Percentiles rank a stretch among this genome's conserved stretches.
These are phyloP conservation scores for Leucopsar rothschildi DNA, from an alignment of 2,113 vertebrate genomes.

Conservation along the genomic window DNA sequence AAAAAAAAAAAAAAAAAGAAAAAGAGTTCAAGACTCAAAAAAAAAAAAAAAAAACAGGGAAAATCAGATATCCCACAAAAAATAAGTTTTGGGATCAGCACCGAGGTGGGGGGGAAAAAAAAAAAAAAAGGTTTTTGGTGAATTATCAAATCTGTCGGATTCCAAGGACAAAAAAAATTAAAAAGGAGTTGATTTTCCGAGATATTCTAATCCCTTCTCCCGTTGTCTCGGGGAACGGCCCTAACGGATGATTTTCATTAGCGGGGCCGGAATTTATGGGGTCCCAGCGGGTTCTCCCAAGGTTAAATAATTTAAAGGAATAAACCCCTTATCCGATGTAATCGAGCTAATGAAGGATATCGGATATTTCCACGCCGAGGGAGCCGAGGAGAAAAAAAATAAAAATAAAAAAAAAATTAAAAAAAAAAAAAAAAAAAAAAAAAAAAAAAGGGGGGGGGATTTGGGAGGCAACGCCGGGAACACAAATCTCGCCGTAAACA, in stretches of 20 bases:
- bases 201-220: constrained; percentile 48
- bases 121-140: neutral
- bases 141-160: neutral
- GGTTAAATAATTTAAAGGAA: constrained; percentile 82
- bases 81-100: neutral
- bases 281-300: constrained; percentile 69
- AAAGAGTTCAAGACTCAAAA: neutral
- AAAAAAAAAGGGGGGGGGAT: neutral
- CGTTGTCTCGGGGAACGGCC: constrained; percentile 56
- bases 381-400: neutral
- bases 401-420: neutral
- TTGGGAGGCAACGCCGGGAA: neutral
- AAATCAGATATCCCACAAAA: neutral
- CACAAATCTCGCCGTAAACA: constrained; percentile 74
- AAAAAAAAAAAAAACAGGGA: neutral
- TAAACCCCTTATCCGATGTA: constrained; percentile 67
- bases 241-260: constrained; percentile 81
- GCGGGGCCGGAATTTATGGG: constrained; percentile 70
- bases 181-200: constrained; percentile 7
- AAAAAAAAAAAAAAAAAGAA: neutral
- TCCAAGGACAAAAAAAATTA: neutral
- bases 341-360: constrained; percentile 73
- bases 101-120: accelerated
- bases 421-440: neutral
- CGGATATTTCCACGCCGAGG: neutral